These are phyloP conservation scores for Coregonus sp. DNA, from an alignment of 2,797 vertebrate species.

Conservation along the genomic window DNA sequence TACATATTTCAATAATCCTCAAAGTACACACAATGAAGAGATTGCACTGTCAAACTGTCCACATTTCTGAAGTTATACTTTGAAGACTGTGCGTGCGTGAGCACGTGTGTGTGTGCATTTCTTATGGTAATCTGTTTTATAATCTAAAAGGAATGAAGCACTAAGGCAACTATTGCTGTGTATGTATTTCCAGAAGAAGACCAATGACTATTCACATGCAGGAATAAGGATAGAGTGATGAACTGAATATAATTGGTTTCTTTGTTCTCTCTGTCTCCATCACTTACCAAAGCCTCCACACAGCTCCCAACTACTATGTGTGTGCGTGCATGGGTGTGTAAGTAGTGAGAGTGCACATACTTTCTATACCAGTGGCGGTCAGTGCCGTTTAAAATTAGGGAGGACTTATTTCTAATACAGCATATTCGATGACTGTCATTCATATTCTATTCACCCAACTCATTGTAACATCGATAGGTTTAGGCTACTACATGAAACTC, in stretches of 20 bases:
- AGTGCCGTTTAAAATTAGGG: too few relatives aligned
- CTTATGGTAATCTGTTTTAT: not conserved
- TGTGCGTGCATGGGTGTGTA: not conserved
- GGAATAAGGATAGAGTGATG: not conserved
- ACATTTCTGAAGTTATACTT: not conserved
- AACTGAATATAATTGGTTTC: not conserved
- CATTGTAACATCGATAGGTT: too few relatives aligned
- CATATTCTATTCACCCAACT: too few relatives aligned
- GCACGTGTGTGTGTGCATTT: not conserved
- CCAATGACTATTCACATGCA: not conserved
- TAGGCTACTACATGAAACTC: too few relatives aligned
- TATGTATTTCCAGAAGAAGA: not conserved
- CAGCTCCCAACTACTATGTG: not conserved
- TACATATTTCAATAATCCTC: not conserved
- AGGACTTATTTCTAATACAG: too few relatives aligned
- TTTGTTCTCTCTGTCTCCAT: not conserved
- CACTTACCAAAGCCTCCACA: not conserved
- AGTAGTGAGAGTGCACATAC: not conserved
- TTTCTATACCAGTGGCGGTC: not conserved
- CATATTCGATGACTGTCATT: too few relatives aligned
- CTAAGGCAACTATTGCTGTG: not conserved
- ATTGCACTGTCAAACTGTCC: not conserved
- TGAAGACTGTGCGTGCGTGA: not conserved
- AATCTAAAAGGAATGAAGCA: not conserved
- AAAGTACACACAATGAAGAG: not conserved